A percentile compares a stretch with the other conserved stretches of the same genome.
These are phyloP conservation scores for Habropoda laboriosa DNA, from an alignment of 1,140 invertebrate species.

Conservation along the genomic window DNA sequence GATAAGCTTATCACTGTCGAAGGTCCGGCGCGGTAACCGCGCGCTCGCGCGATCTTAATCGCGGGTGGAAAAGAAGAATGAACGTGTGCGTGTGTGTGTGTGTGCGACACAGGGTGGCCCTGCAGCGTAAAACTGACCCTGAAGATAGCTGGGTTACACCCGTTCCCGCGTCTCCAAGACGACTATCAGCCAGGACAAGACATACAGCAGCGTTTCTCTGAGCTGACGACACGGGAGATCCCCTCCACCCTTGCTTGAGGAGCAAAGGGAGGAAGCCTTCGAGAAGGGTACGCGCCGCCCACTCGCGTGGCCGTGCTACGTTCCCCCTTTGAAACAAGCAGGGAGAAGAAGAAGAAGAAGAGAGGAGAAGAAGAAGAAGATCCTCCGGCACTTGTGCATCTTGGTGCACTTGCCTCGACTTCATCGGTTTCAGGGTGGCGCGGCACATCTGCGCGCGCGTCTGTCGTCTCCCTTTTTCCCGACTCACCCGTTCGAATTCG, in stretches of 20 bases:
- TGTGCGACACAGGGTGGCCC: constrained; percentile 1
- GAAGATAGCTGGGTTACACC: constrained; percentile 62
- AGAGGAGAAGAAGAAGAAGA: neutral
- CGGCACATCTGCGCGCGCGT: constrained; percentile 39
- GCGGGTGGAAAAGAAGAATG: neutral
- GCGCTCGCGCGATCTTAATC: constrained; percentile 42
- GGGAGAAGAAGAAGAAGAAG: neutral
- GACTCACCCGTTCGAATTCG: constrained; percentile 21
- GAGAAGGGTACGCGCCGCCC: constrained; percentile 73
- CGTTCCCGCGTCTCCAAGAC: constrained; percentile 50
- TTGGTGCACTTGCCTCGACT: constrained; percentile 35
- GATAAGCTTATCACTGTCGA: constrained; percentile 5
- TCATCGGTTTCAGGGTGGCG: constrained; percentile 35
- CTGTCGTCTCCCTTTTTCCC: constrained; percentile 28
- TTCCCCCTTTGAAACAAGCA: constrained; percentile 21
- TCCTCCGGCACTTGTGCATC: constrained; percentile 37
- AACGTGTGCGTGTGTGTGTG: too few relatives aligned
- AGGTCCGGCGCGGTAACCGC: constrained; percentile 15
- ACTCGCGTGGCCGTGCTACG: constrained; percentile 77
- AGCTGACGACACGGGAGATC: constrained; percentile 34
- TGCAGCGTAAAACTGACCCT: constrained; percentile 49
- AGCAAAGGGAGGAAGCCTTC: constrained; percentile 36
- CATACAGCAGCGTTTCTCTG: constrained; percentile 15
- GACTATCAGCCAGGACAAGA: constrained; percentile 59
- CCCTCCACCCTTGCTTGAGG: constrained; percentile 17